Base-by-base conservation (phyloP, 2,113 vertebrate genomes). In the Paracanthobrama guichenoti region DNA sequence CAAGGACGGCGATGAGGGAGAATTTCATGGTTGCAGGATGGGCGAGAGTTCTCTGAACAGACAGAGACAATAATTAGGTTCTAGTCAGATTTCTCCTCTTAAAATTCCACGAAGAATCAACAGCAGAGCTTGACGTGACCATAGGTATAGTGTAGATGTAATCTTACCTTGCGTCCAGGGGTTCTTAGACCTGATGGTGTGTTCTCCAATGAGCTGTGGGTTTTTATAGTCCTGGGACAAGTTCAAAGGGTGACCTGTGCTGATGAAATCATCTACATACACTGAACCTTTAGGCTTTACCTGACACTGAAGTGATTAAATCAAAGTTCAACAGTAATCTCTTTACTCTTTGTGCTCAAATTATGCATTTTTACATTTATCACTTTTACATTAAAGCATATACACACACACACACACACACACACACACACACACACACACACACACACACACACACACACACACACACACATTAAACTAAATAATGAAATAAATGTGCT, bases 21-120 rank as follows among this genome's bases (percentile, higher is more conserved):
- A 90, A 79, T 57, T 90, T 93, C 93, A 94, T 94, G 90, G 44
- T 86, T 89, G 87, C 87, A 59, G 62, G 86, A 82, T 72, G 84
- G 83, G 71, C 2, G 20, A 86, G 57, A 79, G 4, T 71, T 77
- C 64, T 76, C 88, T 91, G 3, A 73, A 22, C 16, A 80, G 13
- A 86, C 67, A 73, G 9, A 84, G 18, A n/a, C 0, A 6, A 75
- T 13, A 14, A 13, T 66, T 59, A 24, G 77, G 28, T 62, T 62
- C 28, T 62, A 4, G 42, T 28, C 42, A 28, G 18, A 74, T 35
- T 31, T 53, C 42, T n/a, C 18, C 35, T 42, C 11, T 12, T 46
- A 72, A 46, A 14, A 24, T 44, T 24, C 6, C 1, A 14, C 2
- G 16, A 46, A 72, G 69, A 26, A 8, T 46, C 22, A 72, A 44